A percentile compares a stretch with the other conserved stretches of the same genome.
Conservation (phyloP, 1,140 invertebrate genomes). For the Macrobrachium rosenbergii region DNA sequence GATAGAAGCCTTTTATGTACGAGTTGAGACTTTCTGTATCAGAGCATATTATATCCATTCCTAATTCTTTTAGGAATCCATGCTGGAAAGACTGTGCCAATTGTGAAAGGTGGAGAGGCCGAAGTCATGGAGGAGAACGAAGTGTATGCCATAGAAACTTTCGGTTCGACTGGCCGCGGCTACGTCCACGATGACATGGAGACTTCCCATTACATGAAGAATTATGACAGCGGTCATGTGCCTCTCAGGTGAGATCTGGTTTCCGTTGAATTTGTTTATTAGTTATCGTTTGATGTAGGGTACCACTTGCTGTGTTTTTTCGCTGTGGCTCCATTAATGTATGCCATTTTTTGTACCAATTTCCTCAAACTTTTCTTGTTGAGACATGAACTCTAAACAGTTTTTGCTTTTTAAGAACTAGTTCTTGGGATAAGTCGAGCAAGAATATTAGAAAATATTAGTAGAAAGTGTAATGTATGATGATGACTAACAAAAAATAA, state of each 20-base stretch:
- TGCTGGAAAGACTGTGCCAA: conserved; percentile 99
- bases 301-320: too few species aligned
- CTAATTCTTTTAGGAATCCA: conserved; percentile 83
- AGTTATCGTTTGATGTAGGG: too few species aligned
- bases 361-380: too few species aligned
- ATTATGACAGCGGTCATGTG: conserved; percentile 94
- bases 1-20: too few species aligned
- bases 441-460: too few species aligned
- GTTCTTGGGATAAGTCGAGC: too few species aligned
- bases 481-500: too few species aligned
- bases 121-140: conserved; percentile 99
- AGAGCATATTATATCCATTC: neutral
- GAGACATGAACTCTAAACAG: too few species aligned
- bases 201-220: conserved; percentile 99
- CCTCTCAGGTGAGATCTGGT: conserved; percentile 76
- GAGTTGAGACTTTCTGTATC: neutral
- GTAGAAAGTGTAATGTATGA: too few species aligned
- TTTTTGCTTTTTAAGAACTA: too few species aligned
- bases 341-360: too few species aligned
- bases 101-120: conserved; percentile 98
- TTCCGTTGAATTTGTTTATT: neutral
- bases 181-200: conserved; percentile 99
- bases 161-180: conserved; percentile 97
- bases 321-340: too few species aligned
- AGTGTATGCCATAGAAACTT: conserved; percentile 99